Evolutionary conservation across 1,140 invertebrate species (phyloP), one percentile per base, ranked within the genome.

Genomic region (Ostrea denselamellosa): DNA sequence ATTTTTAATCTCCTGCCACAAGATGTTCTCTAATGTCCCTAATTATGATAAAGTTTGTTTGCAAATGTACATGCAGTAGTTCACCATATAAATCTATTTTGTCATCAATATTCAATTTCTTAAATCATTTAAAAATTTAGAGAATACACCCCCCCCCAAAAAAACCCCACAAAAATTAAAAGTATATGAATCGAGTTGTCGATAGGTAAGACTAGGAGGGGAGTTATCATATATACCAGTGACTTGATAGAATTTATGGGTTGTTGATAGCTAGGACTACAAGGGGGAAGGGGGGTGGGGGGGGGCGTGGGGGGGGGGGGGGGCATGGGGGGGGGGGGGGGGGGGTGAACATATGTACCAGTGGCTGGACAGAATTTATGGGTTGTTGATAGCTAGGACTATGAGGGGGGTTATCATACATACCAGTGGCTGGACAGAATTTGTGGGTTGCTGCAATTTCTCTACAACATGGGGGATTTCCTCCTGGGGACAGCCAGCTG

Each of bases 401-500:
- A 62, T 14, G 8, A n/a, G 7, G 58, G 12, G 58, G 7, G 14
- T 62, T 44, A 5, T 44, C 34, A 62, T 14, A 34, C 28, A 14
- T 77, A 77, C 68, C 92, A 85, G 89, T 94, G 28, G 95, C 88
- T 28, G 93, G 90, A 92, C 95, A 95, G 90, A 95, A 95, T 83
- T 89, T 83, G 54, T 89, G 89, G 17, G 91, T 90, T 81, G 91
- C 88, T 8, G 85, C 87, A 89, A 89, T 90, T 52, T 92, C 93
- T 51, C 94, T 90, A 91, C 96, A 96, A 91, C 95, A 96, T 22
- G 91, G 89, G 19, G 91, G 92, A 71, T 91, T 90, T 54, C 92
- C 93, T 10, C 90, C 89, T 14, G 95, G 93, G n/a, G 95, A 94
- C 51, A 96, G 95, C 98, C 98, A 99, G 92, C 97, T 97, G 85